phyloP scores from a whole-genome alignment of 2,797 vertebrate species.

The Peromyscus melanophrys region DNA sequence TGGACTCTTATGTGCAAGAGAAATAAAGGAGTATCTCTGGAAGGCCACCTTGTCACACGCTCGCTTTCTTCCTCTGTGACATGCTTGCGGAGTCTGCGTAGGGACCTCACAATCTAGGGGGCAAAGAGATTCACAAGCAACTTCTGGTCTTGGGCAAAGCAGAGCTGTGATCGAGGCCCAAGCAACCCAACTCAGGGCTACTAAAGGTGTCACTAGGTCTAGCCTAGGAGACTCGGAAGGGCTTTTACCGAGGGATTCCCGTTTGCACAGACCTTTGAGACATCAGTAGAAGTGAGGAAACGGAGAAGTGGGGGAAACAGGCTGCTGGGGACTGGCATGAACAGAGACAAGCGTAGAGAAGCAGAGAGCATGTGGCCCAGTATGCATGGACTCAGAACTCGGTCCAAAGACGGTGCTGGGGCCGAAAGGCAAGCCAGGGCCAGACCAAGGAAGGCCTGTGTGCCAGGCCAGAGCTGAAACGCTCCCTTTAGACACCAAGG shows the following conservation, averaged over 20 bases:
- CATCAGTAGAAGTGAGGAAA: neutral
- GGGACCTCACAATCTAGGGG: neutral
- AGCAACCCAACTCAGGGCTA: neutral
- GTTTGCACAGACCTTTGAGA: constrained; percentile 27
- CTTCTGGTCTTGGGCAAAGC: neutral
- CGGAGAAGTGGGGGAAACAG: neutral
- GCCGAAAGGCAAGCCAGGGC: neutral
- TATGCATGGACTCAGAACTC: neutral
- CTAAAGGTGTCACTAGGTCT: neutral
- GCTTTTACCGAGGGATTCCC: constrained; percentile 10
- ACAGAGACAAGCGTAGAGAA: neutral
- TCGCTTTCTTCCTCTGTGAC: neutral
- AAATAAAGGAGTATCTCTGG: neutral
- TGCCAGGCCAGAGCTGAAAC: neutral
- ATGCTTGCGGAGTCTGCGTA: neutral
- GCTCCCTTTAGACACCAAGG: neutral
- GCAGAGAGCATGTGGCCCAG: neutral
- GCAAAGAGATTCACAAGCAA: neutral
- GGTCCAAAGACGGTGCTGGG: fast-evolving
- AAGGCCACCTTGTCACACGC: neutral
- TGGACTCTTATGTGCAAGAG: neutral
- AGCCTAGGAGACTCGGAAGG: neutral
- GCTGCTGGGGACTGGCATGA: neutral
- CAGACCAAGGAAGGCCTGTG: neutral
- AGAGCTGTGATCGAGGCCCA: neutral